Base-by-base conservation (phyloP, 2,797 vertebrate species). In the Hypotaenidia okinawae region DNA sequence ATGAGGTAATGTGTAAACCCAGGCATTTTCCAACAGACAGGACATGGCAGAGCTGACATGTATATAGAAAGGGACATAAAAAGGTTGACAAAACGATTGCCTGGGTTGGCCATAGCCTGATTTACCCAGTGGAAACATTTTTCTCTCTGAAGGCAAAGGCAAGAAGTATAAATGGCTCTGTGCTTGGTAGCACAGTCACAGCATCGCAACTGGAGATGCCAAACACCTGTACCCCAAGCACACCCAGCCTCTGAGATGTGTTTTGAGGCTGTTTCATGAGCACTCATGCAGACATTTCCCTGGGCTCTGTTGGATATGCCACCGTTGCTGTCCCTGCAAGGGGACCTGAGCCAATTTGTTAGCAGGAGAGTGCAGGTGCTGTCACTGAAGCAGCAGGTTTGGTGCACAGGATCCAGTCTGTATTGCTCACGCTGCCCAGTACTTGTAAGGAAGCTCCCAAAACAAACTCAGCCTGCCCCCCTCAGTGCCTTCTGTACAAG, bases 311-410 rank as follows among this genome's bases (percentile, higher is more conserved):
- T 0, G 37, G 58, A 33, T 2, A 9, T 77, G 41, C 15, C 47
- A 79, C 43, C 39, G 57, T 2, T 0, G 0, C 41, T 75, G 25
- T n/a, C 4, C 64, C n/a, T 3, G 25, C 35, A 15, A 52, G 39
- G 39, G 49, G 15, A 70, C 24, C 24, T 41, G 28, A 22, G 54
- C 13, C 52, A 54, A 37, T 37, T 32, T 5, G 45, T 62, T n/a
- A 0, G 5, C 1, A 4, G 47, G 19, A 37, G 8, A 30, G 10
- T 0, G 0, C 0, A 2, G 74, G 39, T 9, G 37, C 52, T 1
- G 0, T 4, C 7, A 8, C n/a, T 1, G 1, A 24, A 57, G 64
- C 39, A 22, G 43, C 74, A 69, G 74, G 27, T 17, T 35, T 9
- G 45, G 35, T 9, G 39, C 28, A 17, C 23, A n/a, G 35, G 18